phyloP scores from a whole-genome alignment of 2,113 vertebrate species.

The Xiphorhynchus elegans region DNA sequence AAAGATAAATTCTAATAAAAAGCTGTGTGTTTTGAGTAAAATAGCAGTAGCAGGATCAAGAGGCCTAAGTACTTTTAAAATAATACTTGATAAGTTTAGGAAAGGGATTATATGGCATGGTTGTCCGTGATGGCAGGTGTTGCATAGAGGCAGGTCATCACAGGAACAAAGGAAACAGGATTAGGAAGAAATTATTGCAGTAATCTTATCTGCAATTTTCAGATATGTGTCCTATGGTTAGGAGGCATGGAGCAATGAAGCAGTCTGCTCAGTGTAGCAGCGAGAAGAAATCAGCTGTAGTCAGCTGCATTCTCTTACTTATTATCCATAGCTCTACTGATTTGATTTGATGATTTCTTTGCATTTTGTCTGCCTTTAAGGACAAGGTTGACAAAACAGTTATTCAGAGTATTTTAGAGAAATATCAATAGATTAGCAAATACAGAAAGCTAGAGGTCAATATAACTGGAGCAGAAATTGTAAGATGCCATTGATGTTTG shows the following conservation, averaged over 20 bases:
- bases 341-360: neutral
- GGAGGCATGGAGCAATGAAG: neutral
- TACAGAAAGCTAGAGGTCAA: neutral
- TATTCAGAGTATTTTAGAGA: neutral
- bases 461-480: neutral
- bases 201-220: constrained; percentile 29
- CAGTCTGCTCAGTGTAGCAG: neutral
- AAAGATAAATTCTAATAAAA: neutral
- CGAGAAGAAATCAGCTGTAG: neutral
- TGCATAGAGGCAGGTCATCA: neutral
- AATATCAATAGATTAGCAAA: neutral
- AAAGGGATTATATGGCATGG: constrained; percentile 29
- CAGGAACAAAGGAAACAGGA: constrained; percentile 21
- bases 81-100: neutral
- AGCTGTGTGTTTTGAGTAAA: neutral
- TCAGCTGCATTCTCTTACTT: neutral
- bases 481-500: neutral
- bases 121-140: constrained; percentile 19
- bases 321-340: neutral
- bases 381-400: neutral
- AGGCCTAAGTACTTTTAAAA: neutral
- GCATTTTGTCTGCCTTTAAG: neutral
- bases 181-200: constrained; percentile 9
- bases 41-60: neutral
- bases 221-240: neutral